A percentile compares a stretch with the other conserved stretches of the same genome.
phyloP scores from a whole-genome alignment of 1,140 invertebrate genomes.

The Brevipalpus yothersi region DNA sequence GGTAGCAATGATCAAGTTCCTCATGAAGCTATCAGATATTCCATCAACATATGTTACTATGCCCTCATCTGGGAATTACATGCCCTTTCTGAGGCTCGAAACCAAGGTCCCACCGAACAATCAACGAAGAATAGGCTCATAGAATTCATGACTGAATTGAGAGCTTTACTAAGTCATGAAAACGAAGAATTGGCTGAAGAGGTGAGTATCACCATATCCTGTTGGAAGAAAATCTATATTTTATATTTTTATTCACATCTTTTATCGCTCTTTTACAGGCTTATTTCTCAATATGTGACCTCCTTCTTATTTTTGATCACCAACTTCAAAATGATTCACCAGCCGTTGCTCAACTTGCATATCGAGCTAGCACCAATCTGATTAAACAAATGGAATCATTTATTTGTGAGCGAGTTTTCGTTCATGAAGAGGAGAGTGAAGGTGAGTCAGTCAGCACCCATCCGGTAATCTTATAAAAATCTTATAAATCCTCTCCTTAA shows the following conservation, averaged over 20 bases:
- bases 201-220: conserved; percentile 16
- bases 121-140: conserved; percentile 36
- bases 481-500: too few relatives aligned
- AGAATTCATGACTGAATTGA: conserved; percentile 43
- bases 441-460: conserved; percentile 27
- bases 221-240: too few relatives aligned
- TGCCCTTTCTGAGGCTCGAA: conserved; percentile 41
- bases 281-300: conserved; percentile 78
- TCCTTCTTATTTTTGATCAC: conserved; percentile 79
- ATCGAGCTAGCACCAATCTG: conserved; percentile 49
- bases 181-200: conserved; percentile 29
- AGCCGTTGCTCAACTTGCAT: conserved; percentile 41
- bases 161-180: conserved; percentile 31
- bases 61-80: conserved; percentile 67
- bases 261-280: conserved; percentile 30
- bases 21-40: conserved; percentile 53
- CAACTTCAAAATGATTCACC: conserved; percentile 35
- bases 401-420: conserved; percentile 79
- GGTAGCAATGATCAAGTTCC: conserved; percentile 24
- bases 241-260: too few relatives aligned
- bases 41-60: conserved; percentile 62
- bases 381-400: conserved; percentile 64
- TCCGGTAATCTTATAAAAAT: too few relatives aligned
- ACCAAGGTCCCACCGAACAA: conserved; percentile 17
- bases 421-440: conserved; percentile 41